Base-by-base conservation (phyloP, 2,888 invertebrate genomes). In the Melinopterus prodromus region DNA sequence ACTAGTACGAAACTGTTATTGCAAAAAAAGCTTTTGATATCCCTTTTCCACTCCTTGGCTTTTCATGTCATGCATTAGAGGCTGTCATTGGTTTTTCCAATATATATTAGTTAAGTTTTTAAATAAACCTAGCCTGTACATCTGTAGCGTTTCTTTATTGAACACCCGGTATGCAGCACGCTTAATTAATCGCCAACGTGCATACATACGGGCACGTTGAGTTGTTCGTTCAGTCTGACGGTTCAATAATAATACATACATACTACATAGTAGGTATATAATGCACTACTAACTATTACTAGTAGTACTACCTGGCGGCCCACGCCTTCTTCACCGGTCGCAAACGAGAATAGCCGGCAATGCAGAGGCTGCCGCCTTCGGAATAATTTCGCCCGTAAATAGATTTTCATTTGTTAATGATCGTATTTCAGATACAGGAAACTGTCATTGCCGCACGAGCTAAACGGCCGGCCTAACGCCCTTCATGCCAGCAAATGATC, bases 341-440 rank as follows among this genome's bases (percentile, higher is more conserved):
- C 9, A 53, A 53, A 53, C 53, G 9, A 53, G 53, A 53, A 53
- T 53, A 53, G 53, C 53, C 12, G 9, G 53, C 53, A 12, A 53
- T 53, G 53, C 53, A 53, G 53, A 53, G 53, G 53, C 53, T 9
- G 53, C 53, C 53, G 53, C 53, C 53, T 53, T 12, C 53, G 53
- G 53, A 53, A 53, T 53, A 53, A 53, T 53, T 53, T 53, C 53
- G 53, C 53, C 53, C 53, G 53, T 53, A 53, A 53, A 53, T 53
- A 53, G 53, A 53, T 53, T 53, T 53, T 12, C 53, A 53, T 53
- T 53, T 53, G 53, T 53, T 53, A 53, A 53, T 53, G 53, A 53
- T 53, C 53, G 53, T 53, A 53, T 7, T 53, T 53, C 53, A 53
- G 53, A 53, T 53, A 53, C 53, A 53, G 53, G 53, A 53, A 53